Percentiles rank a stretch among this genome's conserved stretches.
phyloP scores from a whole-genome alignment of 2,113 vertebrate genomes.

The Myocastor coypus region DNA sequence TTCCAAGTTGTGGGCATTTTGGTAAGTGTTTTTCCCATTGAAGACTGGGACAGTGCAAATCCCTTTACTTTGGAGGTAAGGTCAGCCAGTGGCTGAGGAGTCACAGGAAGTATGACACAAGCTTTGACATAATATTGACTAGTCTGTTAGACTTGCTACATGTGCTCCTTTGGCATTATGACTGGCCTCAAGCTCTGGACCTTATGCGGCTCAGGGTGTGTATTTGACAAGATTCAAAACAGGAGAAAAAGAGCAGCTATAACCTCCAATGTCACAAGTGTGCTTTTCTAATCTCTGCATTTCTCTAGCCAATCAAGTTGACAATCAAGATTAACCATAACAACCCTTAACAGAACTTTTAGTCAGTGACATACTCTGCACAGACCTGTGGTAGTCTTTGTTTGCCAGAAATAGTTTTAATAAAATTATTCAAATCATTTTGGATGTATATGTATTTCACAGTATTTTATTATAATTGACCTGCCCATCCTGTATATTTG shows the following conservation, averaged over 20 bases:
- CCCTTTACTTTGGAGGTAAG: not conserved
- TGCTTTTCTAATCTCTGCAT: not conserved
- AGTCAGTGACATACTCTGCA: not conserved
- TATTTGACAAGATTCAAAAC: not conserved
- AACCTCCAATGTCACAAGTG: not conserved
- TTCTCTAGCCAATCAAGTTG: not conserved
- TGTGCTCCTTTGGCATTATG: fast-evolving
- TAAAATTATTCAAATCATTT: not conserved
- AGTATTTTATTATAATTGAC: conserved; percentile 1
- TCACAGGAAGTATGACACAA: not conserved
- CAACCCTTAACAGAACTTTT: not conserved
- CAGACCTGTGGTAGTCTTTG: not conserved
- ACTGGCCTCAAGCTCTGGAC: not conserved
- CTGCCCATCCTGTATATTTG: not conserved
- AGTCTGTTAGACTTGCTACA: not conserved
- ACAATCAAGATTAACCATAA: not conserved
- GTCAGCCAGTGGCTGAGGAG: not conserved
- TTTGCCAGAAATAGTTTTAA: not conserved
- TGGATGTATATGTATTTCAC: conserved; percentile 35
- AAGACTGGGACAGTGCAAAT: not conserved
- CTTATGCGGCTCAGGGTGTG: fast-evolving
- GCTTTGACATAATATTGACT: not conserved
- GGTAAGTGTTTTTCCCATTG: not conserved
- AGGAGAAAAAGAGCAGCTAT: not conserved
- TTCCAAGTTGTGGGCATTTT: not conserved